These are phyloP conservation scores for Solenopsis invicta DNA, from an alignment of 1,140 invertebrate genomes.

Conservation along the genomic window DNA sequence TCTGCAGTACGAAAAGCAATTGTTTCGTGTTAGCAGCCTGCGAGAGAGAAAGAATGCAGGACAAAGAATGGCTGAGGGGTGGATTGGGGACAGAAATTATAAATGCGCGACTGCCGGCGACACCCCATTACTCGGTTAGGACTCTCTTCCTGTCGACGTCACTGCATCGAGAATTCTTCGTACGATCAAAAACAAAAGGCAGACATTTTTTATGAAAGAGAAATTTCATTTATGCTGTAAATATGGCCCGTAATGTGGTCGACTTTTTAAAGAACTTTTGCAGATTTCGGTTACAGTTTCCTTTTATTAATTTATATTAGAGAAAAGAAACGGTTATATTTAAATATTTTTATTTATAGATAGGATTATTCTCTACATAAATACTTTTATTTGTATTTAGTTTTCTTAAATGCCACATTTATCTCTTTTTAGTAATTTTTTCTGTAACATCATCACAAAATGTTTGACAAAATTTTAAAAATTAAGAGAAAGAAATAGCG, in stretches of 20 bases:
- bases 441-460: too few relatives aligned
- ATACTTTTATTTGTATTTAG: neutral
- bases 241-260: neutral
- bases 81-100: conserved; percentile 74
- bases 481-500: neutral
- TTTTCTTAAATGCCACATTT: neutral
- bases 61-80: conserved; percentile 24
- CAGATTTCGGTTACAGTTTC: neutral
- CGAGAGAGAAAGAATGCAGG: conserved; percentile 41
- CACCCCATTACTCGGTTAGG: conserved; percentile 77
- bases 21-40: conserved; percentile 76
- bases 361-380: neutral
- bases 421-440: neutral
- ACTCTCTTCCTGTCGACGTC: conserved; percentile 73
- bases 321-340: neutral
- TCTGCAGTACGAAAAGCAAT: conserved; percentile 75
- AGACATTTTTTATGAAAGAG: conserved; percentile 9
- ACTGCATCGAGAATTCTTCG: conserved; percentile 75
- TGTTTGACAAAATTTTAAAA: neutral
- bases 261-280: neutral
- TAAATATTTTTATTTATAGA: neutral
- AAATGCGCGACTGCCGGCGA: conserved; percentile 79
- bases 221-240: conserved; percentile 1
- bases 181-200: conserved; percentile 72
- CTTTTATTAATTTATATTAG: neutral